Conservation (phyloP, 2,797 vertebrate species). For the Sebastes oblongus region DNA sequence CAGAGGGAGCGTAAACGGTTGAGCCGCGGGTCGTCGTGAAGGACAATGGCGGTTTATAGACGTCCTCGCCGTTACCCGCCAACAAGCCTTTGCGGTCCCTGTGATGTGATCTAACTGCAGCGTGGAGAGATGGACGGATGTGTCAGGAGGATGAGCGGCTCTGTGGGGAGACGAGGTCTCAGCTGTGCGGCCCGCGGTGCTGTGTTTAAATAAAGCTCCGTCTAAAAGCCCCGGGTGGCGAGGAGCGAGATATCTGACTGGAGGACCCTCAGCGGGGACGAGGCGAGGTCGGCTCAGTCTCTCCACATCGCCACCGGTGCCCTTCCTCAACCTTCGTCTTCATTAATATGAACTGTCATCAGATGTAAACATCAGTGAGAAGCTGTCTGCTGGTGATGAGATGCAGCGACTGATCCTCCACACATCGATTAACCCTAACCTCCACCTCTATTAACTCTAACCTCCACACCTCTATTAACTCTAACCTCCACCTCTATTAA, state of each 20-base stretch:
- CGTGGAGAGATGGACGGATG: not conserved
- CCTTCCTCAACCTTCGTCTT: too few species aligned
- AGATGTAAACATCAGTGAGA: not conserved
- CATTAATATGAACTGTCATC: too few species aligned
- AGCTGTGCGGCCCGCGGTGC: constrained; percentile 59
- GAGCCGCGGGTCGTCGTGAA: not conserved
- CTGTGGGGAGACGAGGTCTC: constrained; percentile 37
- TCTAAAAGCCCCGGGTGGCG: constrained; percentile 42
- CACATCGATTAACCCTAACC: too few species aligned
- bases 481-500: too few species aligned
- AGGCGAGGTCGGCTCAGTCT: constrained; percentile 11
- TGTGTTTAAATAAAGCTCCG: constrained; percentile 68
- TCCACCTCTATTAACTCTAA: too few species aligned
- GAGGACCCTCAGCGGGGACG: constrained; percentile 2
- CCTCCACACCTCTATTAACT: too few species aligned
- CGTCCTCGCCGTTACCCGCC: constrained; percentile 1
- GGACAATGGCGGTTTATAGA: not conserved
- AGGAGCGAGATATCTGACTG: constrained; percentile 47
- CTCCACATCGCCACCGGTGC: not conserved
- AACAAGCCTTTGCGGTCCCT: not conserved
- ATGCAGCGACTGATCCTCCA: too few species aligned
- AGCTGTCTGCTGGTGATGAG: too few species aligned
- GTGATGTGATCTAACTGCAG: not conserved
- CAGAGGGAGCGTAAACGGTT: not conserved
- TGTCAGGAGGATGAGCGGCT: constrained; percentile 24